Conservation (phyloP, 2,888 invertebrate species). For the Chaitophorus viminalis region DNA sequence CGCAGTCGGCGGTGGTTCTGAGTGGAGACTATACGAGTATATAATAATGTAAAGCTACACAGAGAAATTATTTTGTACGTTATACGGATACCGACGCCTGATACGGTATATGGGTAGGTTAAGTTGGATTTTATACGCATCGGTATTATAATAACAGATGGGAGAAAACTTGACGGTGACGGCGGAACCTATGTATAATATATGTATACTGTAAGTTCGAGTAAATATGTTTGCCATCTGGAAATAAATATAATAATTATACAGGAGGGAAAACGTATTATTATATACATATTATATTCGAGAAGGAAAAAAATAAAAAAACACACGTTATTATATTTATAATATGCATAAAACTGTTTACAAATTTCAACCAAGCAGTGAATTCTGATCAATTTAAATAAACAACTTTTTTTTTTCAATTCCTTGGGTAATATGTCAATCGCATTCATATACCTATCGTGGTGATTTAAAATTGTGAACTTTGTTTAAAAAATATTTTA, state of each 20-base stretch:
- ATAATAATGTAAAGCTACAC: neutral
- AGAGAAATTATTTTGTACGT: neutral
- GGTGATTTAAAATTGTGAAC: neutral
- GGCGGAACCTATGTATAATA: too few relatives aligned
- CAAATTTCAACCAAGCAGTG: too few relatives aligned
- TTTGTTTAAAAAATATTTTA: neutral
- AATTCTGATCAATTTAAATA: neutral
- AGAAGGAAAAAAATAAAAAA: neutral
- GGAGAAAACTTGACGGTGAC: conserved; percentile 9
- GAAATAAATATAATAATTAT: neutral
- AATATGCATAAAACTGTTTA: neutral
- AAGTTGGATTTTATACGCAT: neutral
- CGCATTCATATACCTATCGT: neutral
- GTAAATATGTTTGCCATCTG: neutral
- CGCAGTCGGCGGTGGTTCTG: neutral
- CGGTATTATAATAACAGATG: too few relatives aligned
- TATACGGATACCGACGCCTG: neutral
- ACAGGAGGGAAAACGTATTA: neutral
- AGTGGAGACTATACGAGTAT: conserved; percentile 26
- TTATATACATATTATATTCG: neutral
- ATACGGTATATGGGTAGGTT: neutral
- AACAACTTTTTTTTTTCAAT: neutral
- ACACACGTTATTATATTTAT: neutral
- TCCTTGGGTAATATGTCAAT: neutral
- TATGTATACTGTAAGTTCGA: neutral